A percentile compares a stretch with the other conserved stretches of the same genome.
These are phyloP conservation scores for Mesoclemmys tuberculata DNA, from an alignment of 2,113 vertebrate genomes.

Conservation along the genomic window DNA sequence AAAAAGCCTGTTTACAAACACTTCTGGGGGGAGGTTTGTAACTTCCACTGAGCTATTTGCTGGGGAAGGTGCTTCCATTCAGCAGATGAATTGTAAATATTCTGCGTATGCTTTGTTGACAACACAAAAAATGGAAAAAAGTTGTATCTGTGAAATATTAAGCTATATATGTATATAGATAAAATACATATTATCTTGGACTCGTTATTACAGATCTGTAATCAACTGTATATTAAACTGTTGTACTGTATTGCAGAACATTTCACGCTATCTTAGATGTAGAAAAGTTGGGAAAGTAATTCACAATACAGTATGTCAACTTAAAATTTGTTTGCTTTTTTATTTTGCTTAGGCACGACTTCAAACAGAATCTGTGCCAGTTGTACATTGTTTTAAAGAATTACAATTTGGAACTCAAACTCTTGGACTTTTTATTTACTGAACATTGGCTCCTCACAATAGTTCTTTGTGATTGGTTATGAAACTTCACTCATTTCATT, in stretches of 20 bases:
- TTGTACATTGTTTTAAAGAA: not conserved
- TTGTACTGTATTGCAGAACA: conserved; percentile 50
- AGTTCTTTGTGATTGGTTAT: not conserved
- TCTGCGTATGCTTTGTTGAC: conserved; percentile 40
- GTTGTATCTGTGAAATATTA: conserved; percentile 55
- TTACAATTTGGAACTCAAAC: not conserved
- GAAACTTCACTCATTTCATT: not conserved
- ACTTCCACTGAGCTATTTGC: not conserved
- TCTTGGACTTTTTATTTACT: not conserved
- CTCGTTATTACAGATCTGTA: conserved; percentile 55
- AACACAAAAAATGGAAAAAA: conserved; percentile 33
- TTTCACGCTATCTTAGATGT: conserved; percentile 46
- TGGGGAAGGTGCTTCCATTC: not conserved
- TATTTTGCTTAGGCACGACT: conserved; percentile 42
- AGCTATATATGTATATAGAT: conserved; percentile 66
- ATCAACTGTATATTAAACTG: conserved; percentile 59
- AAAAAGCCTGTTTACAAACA: conserved; percentile 10
- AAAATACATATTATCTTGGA: conserved; percentile 12
- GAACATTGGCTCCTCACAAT: not conserved
- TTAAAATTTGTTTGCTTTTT: conserved; percentile 46
- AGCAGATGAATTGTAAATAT: conserved; percentile 50
- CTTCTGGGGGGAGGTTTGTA: not conserved
- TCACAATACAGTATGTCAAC: conserved; percentile 74
- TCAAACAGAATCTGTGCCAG: not conserved
- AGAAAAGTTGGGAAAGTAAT: conserved; percentile 59